Evolutionary conservation across 2,888 invertebrate genomes (phyloP).

Genomic region (Anticlea derivata): DNA sequence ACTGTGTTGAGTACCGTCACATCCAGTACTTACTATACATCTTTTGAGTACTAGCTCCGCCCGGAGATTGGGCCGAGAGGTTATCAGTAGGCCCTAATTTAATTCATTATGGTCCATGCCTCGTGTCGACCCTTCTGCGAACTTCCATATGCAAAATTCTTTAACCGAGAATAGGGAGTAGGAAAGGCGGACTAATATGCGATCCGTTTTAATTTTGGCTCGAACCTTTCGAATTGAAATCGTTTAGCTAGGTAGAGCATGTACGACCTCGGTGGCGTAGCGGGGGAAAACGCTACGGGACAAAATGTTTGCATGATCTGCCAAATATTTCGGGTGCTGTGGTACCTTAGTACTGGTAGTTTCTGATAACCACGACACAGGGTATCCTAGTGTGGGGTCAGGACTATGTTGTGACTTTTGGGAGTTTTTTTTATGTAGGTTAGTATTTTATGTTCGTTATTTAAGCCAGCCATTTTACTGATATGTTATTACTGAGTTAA

Average conservation of each 20-base stretch:
- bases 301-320: too few relatives aligned
- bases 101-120: conserved; percentile 73
- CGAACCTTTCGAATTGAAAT: conserved; percentile 28
- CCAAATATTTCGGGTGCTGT: too few relatives aligned
- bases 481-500: too few relatives aligned
- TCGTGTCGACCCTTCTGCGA: conserved; percentile 68
- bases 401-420: too few relatives aligned
- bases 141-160: conserved; percentile 72
- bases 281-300: too few relatives aligned
- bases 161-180: conserved; percentile 59
- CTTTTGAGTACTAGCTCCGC: conserved; percentile 38
- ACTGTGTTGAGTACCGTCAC: too few relatives aligned
- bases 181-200: conserved; percentile 44
- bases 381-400: too few relatives aligned
- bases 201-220: conserved; percentile 34
- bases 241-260: conserved; percentile 3
- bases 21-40: conserved; percentile 46
- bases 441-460: too few relatives aligned
- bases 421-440: too few relatives aligned
- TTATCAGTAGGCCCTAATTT: conserved; percentile 78
- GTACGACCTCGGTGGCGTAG: neutral
- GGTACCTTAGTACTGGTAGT: too few relatives aligned
- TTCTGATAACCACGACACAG: too few relatives aligned
- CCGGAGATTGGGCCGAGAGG: conserved; percentile 69
- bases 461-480: too few relatives aligned